Evolutionary conservation across 1,140 invertebrate genomes (phyloP).

Genomic region (Drosophila cardini): DNA sequence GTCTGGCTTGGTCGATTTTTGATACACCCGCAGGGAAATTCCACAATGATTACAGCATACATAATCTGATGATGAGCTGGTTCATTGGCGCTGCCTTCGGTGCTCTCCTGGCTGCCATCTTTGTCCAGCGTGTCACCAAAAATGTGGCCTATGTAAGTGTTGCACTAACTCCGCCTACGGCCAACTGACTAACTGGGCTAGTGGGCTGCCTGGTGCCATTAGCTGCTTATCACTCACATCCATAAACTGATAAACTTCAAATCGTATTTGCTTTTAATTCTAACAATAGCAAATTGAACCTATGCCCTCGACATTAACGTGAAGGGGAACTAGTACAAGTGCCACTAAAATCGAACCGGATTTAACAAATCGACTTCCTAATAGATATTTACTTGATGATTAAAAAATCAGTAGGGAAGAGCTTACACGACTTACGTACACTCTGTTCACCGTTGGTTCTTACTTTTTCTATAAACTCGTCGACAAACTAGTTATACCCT

Average conservation of each 20-base stretch:
- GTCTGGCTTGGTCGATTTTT: slow-evolving; percentile 72
- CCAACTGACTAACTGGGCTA: not conserved
- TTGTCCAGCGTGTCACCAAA: slow-evolving; percentile 76
- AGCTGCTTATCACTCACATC: slow-evolving; percentile 35
- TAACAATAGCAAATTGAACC: slow-evolving; percentile 23
- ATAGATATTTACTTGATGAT: not conserved
- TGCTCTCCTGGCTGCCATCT: slow-evolving; percentile 61
- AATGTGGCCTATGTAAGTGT: slow-evolving; percentile 80
- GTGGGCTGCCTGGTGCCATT: slow-evolving; percentile 22
- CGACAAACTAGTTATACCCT: too few relatives aligned
- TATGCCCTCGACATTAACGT: not conserved
- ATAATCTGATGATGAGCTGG: slow-evolving; percentile 77
- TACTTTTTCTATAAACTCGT: too few relatives aligned
- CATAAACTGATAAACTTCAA: slow-evolving; percentile 59
- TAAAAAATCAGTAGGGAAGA: not conserved
- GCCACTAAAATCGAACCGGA: not conserved
- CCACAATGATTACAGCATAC: slow-evolving; percentile 59
- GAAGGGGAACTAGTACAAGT: slow-evolving; percentile 12
- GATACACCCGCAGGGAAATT: slow-evolving; percentile 74
- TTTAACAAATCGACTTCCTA: not conserved
- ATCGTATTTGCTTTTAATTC: slow-evolving; percentile 43
- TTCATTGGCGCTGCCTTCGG: slow-evolving; percentile 68
- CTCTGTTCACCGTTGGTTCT: too few relatives aligned
- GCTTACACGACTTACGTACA: too few relatives aligned
- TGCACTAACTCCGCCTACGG: not conserved